Conservation (phyloP, 2,113 vertebrate genomes). For the Psittacus erithacus region DNA sequence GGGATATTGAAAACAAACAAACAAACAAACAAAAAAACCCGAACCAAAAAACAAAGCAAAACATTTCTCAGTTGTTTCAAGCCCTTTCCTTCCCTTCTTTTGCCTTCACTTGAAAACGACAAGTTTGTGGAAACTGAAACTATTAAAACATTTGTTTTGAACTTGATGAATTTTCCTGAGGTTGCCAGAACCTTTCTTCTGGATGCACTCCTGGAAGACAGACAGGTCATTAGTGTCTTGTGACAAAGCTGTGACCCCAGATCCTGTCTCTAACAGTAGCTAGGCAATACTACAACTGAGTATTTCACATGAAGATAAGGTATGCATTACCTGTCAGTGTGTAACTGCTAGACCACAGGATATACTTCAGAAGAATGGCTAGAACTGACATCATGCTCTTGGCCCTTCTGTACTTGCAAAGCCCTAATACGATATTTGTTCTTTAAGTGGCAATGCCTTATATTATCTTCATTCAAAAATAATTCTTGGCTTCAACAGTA, state of each 20-base stretch:
- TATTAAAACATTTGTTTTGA: neutral
- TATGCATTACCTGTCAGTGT: neutral
- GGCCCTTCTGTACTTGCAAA: neutral
- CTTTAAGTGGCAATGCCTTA: neutral
- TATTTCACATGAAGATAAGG: neutral
- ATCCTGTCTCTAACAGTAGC: neutral
- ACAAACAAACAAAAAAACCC: neutral
- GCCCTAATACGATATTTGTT: neutral
- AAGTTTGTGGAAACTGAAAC: neutral
- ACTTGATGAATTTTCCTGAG: neutral
- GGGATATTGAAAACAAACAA: neutral
- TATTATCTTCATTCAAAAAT: neutral
- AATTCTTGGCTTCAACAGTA: neutral
- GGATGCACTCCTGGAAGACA: neutral
- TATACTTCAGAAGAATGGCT: neutral
- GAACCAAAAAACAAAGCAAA: neutral
- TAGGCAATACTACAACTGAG: neutral
- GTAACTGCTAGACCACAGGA: neutral
- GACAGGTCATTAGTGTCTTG: neutral
- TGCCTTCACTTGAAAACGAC: neutral
- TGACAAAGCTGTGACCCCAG: neutral
- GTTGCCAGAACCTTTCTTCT: neutral
- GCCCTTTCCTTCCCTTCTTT: neutral
- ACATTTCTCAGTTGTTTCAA: neutral
- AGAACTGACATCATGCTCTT: neutral